Evolutionary conservation across 2,797 vertebrate genomes (phyloP), one percentile per base, ranked within the genome.

Genomic region (Acrossocheilus wenchowensis): DNA sequence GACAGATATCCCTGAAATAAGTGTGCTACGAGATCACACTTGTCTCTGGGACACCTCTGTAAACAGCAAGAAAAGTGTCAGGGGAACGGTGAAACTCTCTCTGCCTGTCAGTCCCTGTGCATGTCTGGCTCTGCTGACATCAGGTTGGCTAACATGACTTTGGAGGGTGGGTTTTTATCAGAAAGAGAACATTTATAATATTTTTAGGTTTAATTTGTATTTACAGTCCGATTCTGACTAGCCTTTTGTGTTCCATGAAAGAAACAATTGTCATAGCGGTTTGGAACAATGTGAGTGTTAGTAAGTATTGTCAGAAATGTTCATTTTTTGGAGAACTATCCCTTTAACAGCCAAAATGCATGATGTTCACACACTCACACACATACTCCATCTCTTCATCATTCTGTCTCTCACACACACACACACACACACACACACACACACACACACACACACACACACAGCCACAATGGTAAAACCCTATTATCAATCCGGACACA

Each of bases 401-500:
- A 60, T 8, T 45, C 11, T 50, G 10, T 62, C 54, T 78, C 60
- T 57, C 60, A 1, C 30, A 1, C 30, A 30, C 30, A 30, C 30
- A 64, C 71, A 50, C 41, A 36, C 26, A 45, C 71, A 57, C 52
- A 60, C 30, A 30, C 30, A 30, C 30, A 64, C 60, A 57, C 60
- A 1, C 30, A 1, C 30, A 30, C 30, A 30, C 30, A 64, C 71
- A 50, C 41, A 36, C 26, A 45, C 71, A 57, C 52, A 60, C 26
- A 48, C 71, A 66, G 26, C 14, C 62, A 74, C 82, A 41, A 34
- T 10, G 57, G 30, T 64, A 75, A 68, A 62, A 50, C 12, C 50
- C 45, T 50, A 85, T 71, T 71, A 78, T 85, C 17, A 57, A 54
- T 78, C 83, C 11, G 10, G 74, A 85, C 83, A 84, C 83, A 69